Evolutionary conservation across 1,140 invertebrate species (phyloP), one percentile per base, ranked within the genome.

Genomic region (Eumeta japonica): DNA sequence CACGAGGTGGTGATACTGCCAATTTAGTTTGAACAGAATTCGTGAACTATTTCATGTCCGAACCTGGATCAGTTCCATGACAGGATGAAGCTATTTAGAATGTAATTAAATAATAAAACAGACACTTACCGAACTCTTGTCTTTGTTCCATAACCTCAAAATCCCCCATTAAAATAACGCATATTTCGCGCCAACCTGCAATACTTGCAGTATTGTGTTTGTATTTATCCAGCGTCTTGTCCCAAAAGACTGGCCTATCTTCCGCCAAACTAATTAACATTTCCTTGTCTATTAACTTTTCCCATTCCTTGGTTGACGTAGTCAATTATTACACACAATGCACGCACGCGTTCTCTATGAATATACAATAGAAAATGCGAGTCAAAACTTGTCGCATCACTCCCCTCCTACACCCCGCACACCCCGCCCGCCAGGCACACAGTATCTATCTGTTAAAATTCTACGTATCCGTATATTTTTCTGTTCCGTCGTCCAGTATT

Each of bases 211-310:
- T 35, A 14, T 32, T 45, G 17, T 45, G 31, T 35, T 36, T 45
- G 30, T 45, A 45, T 17, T n/a, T 32, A 19, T 43, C 39, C 14
- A 38, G 18, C 20, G 35, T 43, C 32, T 43, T 39, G 34, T 46
- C 44, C 40, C 44, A 46, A 24, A 46, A 36, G 17, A 39, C 41
- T 28, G 45, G 40, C 19, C 32, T 43, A 16, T 33, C 45, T 37
- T 43, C 48, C 12, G 42, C 35, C 19, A 34, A 39, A 35, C 41
- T 41, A 35, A 40, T 41, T 30, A 50, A 41, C 35, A 48, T 28
- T 31, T 48, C 41, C 34, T 19, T 39, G 29, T 50, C 35, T 13
- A 38, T 48, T 43, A 37, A 41, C 35, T 43, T 35, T 34, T 36
- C 39, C 33, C 36, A 34, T 38, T 43, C 27, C 41, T 33, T 34